Conservation (phyloP, 2,113 vertebrate genomes). For the Plotosus lineatus region DNA sequence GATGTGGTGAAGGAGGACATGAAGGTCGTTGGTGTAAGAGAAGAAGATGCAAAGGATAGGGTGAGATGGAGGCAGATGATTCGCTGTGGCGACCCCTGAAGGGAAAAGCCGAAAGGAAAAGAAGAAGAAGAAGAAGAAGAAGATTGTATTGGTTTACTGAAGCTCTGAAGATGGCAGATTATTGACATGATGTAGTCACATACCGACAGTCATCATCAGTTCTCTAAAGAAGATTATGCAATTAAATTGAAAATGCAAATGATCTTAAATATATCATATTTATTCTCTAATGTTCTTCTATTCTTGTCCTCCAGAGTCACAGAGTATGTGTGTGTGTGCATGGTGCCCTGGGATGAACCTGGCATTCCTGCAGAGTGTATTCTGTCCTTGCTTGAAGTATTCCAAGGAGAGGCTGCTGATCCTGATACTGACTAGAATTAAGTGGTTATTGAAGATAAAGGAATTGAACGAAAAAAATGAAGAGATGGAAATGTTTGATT, state of each 20-base stretch:
- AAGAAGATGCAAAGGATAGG: no score
- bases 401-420: background rate
- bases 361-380: background rate
- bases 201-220: background rate
- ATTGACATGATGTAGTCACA: background rate
- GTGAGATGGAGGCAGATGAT: no score
- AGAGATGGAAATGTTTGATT: background rate
- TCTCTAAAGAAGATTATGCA: background rate
- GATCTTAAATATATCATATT: background rate
- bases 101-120: no score
- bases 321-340: background rate
- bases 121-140: no score
- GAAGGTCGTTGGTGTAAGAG: no score
- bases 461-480: background rate
- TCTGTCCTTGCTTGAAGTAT: background rate
- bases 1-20: no score
- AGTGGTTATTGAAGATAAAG: background rate
- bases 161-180: background rate
- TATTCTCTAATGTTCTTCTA: background rate
- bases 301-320: background rate
- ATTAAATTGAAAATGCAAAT: background rate
- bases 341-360: background rate
- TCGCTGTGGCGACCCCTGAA: no score
- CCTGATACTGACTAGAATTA: background rate
- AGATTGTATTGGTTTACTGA: conserved; percentile 1